phyloP scores from a whole-genome alignment of 2,888 invertebrate species.

The Drosophila nigricruria region DNA sequence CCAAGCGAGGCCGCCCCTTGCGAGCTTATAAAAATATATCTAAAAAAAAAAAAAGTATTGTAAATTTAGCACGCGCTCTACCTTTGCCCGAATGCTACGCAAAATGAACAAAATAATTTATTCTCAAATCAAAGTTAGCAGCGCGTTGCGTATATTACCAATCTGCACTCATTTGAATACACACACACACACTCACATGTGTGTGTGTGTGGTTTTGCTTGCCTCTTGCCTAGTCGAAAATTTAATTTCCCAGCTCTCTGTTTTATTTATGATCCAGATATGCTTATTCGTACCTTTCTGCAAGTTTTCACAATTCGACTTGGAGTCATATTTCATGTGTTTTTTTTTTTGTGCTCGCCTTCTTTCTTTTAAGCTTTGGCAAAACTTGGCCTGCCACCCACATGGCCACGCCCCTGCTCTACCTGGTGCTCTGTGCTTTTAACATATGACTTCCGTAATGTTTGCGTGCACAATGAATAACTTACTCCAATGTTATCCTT shows the following conservation, averaged over 20 bases:
- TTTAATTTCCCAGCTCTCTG: conserved; percentile 80
- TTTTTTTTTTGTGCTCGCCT: conserved; percentile 17
- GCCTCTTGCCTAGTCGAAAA: conserved; percentile 75
- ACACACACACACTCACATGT: conserved; percentile 15
- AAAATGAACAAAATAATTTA: conserved; percentile 77
- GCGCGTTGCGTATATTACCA: conserved; percentile 79
- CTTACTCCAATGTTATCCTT: conserved; percentile 81
- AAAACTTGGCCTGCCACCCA: conserved; percentile 57
- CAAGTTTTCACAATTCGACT: conserved; percentile 82
- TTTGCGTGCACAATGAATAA: conserved; percentile 82
- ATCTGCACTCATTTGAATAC: conserved; percentile 71
- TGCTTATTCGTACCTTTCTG: conserved; percentile 82
- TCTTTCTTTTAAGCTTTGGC: conserved; percentile 31
- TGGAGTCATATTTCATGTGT: conserved; percentile 78
- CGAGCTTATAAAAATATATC: not conserved
- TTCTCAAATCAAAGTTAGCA: conserved; percentile 81
- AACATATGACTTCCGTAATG: conserved; percentile 82
- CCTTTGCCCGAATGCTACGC: conserved; percentile 46
- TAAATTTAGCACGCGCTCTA: conserved; percentile 47
- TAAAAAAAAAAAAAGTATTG: conserved; percentile 41
- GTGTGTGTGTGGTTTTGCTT: conserved; percentile 20
- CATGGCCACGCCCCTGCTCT: conserved; percentile 17
- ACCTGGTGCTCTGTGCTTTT: conserved; percentile 69
- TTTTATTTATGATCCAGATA: conserved; percentile 82
- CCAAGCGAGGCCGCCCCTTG: conserved; percentile 17